phyloP scores from a whole-genome alignment of 2,888 invertebrate species.

The Cenopis cana region DNA sequence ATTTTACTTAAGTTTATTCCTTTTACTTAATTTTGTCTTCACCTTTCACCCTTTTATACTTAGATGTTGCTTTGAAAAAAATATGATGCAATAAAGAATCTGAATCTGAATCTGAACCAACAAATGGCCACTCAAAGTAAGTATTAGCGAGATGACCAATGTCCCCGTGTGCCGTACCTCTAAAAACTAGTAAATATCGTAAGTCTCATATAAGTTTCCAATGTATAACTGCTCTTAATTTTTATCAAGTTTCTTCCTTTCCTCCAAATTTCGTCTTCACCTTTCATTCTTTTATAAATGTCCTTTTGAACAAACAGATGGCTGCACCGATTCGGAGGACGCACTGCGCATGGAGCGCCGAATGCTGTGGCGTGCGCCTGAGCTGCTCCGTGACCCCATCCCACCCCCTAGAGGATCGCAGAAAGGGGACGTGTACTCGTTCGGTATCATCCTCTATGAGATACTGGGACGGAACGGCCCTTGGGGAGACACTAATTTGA shows the following conservation, averaged over 20 bases:
- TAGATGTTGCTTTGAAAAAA: too few species aligned
- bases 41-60: neutral
- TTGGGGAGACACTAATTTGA: conserved; percentile 89
- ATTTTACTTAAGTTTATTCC: neutral
- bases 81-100: too few species aligned
- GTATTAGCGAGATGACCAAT: too few species aligned
- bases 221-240: too few species aligned
- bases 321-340: conserved; percentile 87
- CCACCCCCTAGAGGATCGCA: conserved; percentile 89
- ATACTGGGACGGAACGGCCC: conserved; percentile 92
- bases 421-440: conserved; percentile 93
- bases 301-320: conserved; percentile 58
- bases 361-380: conserved; percentile 90
- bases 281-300: neutral
- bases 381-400: conserved; percentile 86
- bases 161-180: too few species aligned
- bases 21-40: neutral
- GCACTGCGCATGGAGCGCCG: conserved; percentile 79
- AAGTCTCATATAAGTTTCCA: too few species aligned
- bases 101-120: too few species aligned
- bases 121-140: too few species aligned
- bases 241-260: neutral
- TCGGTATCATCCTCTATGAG: conserved; percentile 94
- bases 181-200: too few species aligned
- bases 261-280: neutral